Evolutionary conservation across 2,888 invertebrate species (phyloP).

Genomic region (Dichetophora obliterata): DNA sequence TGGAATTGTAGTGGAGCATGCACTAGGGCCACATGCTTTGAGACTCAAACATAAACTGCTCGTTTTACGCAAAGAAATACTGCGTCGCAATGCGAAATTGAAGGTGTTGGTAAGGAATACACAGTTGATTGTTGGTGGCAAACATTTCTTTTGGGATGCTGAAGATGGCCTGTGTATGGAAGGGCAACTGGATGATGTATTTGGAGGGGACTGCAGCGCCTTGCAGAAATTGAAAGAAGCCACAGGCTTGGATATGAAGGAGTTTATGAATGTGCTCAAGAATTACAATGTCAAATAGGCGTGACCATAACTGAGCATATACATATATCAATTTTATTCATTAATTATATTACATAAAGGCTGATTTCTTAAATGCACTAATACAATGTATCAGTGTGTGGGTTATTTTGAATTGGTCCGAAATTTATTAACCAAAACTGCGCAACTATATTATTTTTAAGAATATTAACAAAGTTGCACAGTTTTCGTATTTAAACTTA

Average conservation of each 20-base stretch:
- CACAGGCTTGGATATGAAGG: slow-evolving; percentile 48
- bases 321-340: background rate
- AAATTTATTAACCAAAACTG: too few relatives aligned
- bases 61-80: slow-evolving; percentile 49
- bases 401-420: too few relatives aligned
- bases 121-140: slow-evolving; percentile 46
- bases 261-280: slow-evolving; percentile 49
- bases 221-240: slow-evolving; percentile 44
- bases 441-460: too few relatives aligned
- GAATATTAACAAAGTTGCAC: too few relatives aligned
- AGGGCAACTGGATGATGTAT: slow-evolving; percentile 24
- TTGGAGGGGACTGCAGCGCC: slow-evolving; percentile 38
- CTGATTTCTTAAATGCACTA: too few relatives aligned
- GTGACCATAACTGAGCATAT: background rate
- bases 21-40: slow-evolving; percentile 46
- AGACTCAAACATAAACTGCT: slow-evolving; percentile 50
- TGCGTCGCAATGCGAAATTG: slow-evolving; percentile 47
- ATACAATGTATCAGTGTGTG: too few relatives aligned
- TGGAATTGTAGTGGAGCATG: slow-evolving; percentile 48
- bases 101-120: slow-evolving; percentile 48
- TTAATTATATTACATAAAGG: too few relatives aligned
- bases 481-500: background rate
- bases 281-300: slow-evolving; percentile 47
- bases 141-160: slow-evolving; percentile 51
- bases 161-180: slow-evolving; percentile 47